These are phyloP conservation scores for Dicyrtoma fusca DNA, from an alignment of 2,888 invertebrate genomes.

Conservation along the genomic window DNA sequence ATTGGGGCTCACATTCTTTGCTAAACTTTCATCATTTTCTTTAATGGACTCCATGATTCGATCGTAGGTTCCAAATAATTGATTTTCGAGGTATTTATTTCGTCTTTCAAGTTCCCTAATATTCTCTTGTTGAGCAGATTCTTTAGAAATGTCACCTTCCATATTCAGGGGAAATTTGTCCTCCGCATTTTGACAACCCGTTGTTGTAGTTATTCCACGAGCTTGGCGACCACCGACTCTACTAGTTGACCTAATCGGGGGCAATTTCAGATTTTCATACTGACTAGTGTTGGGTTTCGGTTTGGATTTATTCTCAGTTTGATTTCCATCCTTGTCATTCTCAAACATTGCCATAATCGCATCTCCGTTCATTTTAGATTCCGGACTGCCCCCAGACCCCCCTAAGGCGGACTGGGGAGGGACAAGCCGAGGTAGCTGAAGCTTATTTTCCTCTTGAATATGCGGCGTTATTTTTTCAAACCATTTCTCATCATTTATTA, in stretches of 20 bases:
- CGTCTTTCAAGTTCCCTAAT: slow-evolving; percentile 21
- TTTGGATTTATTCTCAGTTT: neutral
- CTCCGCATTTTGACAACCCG: neutral
- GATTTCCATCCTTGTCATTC: neutral
- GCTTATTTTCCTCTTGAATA: neutral
- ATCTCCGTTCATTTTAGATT: neutral
- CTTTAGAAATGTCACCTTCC: slow-evolving; percentile 22
- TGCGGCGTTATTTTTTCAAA: slow-evolving; percentile 1
- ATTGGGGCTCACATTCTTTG: neutral
- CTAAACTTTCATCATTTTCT: neutral
- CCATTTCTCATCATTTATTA: neutral
- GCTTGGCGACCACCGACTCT: neutral
- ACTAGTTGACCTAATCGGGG: slow-evolving; percentile 4
- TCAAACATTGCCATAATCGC: neutral
- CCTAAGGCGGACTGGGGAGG: neutral
- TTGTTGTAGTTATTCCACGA: slow-evolving; percentile 23
- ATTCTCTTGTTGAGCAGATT: slow-evolving; percentile 7
- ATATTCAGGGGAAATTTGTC: slow-evolving; percentile 9
- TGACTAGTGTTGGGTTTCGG: neutral
- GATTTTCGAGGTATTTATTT: slow-evolving; percentile 18
- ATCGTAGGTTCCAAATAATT: slow-evolving; percentile 38
- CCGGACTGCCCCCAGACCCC: too few species aligned
- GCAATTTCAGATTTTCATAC: slow-evolving; percentile 20
- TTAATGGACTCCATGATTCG: slow-evolving; percentile 29
- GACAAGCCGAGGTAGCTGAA: neutral